phyloP scores from a whole-genome alignment of 2,888 invertebrate species.

The Lasioglossum malachurum region DNA sequence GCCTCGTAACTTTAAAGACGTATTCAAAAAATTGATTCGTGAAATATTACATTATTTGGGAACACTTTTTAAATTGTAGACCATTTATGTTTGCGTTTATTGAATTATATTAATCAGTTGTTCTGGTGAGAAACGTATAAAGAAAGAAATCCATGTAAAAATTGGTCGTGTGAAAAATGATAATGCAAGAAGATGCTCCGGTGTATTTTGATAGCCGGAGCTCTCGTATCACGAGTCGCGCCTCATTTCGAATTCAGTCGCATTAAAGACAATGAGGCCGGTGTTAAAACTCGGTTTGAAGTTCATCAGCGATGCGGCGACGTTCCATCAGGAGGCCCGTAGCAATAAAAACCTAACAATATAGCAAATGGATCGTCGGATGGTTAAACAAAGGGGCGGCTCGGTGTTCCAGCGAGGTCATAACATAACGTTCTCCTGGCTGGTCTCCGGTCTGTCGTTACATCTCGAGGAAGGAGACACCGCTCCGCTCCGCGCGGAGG shows the following conservation, averaged over 20 bases:
- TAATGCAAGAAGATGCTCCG: neutral
- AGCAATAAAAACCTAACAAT: constrained; percentile 14
- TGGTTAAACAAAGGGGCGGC: constrained; percentile 15
- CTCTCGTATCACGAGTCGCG: constrained; percentile 2
- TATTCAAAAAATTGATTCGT: neutral
- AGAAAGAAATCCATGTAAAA: neutral
- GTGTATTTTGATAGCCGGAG: neutral
- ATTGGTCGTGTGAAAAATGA: neutral
- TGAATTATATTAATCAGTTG: neutral
- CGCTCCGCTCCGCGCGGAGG: constrained; percentile 15
- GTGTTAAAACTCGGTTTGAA: constrained; percentile 14
- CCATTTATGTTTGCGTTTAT: neutral
- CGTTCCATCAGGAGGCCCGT: constrained; percentile 10
- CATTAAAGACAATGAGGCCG: constrained; percentile 17
- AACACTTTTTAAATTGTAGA: neutral
- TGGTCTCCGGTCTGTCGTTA: constrained; percentile 26
- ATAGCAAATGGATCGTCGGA: constrained; percentile 10
- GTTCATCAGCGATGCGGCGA: constrained; percentile 14
- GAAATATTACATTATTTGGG: neutral
- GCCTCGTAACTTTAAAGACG: neutral
- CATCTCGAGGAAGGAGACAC: constrained; percentile 32
- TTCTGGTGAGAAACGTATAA: neutral
- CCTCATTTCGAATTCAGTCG: constrained; percentile 22
- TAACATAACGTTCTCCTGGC: constrained; percentile 37
- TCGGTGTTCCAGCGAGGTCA: constrained; percentile 4